Percentiles rank a stretch among this genome's conserved stretches.
Evolutionary conservation across 2,113 vertebrate species (phyloP).

Genomic region (Syngnathus floridae): DNA sequence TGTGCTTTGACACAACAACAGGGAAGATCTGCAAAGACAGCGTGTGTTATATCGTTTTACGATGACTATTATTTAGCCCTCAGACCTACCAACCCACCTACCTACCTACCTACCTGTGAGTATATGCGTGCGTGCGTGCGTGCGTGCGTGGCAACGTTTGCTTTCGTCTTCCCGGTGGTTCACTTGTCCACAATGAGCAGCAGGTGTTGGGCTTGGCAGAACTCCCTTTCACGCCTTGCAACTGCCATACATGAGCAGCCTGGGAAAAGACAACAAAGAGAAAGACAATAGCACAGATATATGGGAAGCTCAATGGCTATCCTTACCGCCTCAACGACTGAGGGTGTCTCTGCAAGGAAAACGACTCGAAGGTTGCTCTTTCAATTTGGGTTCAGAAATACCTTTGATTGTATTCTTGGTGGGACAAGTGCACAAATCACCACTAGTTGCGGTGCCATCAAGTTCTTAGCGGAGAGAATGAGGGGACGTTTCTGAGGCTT

Average conservation of each 20-base stretch:
- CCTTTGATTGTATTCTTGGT: too few species aligned
- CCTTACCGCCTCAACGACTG: not conserved
- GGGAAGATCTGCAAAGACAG: slow-evolving; percentile 39
- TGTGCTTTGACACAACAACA: slow-evolving; percentile 55
- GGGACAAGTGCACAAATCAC: too few species aligned
- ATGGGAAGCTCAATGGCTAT: not conserved
- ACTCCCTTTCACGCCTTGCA: slow-evolving; percentile 92
- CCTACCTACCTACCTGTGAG: slow-evolving; percentile 37
- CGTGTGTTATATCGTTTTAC: not conserved
- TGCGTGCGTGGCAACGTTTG: slow-evolving; percentile 36
- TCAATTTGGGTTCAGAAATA: too few species aligned
- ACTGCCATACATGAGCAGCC: slow-evolving; percentile 98
- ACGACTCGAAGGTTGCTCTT: too few species aligned
- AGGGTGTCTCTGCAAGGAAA: not conserved
- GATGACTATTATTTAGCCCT: not conserved
- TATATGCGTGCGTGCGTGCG: slow-evolving; percentile 5
- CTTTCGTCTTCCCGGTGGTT: slow-evolving; percentile 61
- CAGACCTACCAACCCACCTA: slow-evolving; percentile 41
- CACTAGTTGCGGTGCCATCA: too few species aligned
- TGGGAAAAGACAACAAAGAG: slow-evolving; percentile 47
- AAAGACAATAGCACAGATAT: not conserved
- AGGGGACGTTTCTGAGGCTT: too few species aligned
- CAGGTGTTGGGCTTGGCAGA: slow-evolving; percentile 99
- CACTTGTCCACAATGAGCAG: slow-evolving; percentile 90
- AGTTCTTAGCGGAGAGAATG: too few species aligned